Percentiles rank a stretch among this genome's conserved stretches.
These are phyloP conservation scores for Bryconaethiops microstoma DNA, from an alignment of 2,797 vertebrate species.

Conservation along the genomic window DNA sequence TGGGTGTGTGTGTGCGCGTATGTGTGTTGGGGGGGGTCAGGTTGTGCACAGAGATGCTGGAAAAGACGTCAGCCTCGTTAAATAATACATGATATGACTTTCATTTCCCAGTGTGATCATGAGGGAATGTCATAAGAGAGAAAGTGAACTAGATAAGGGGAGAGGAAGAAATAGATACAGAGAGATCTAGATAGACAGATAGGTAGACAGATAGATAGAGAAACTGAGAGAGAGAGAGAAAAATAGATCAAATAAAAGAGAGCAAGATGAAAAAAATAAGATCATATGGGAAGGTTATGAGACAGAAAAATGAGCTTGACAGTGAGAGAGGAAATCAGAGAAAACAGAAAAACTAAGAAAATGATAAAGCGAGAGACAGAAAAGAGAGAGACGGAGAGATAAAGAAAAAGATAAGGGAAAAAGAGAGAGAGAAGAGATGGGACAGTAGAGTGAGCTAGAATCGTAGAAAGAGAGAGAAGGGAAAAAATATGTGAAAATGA, in stretches of 20 bases:
- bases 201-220: neutral
- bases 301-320: too few relatives aligned
- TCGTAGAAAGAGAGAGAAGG: neutral
- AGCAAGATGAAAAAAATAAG: too few relatives aligned
- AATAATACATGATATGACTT: constrained; percentile 7
- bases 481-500: constrained; percentile 17
- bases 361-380: neutral
- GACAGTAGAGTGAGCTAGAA: neutral
- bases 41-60: neutral
- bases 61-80: constrained; percentile 2
- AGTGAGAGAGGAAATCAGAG: too few relatives aligned
- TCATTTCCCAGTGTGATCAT: neutral
- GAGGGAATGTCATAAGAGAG: neutral
- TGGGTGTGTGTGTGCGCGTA: too few relatives aligned
- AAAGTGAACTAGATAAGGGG: neutral
- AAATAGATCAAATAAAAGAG: too few relatives aligned
- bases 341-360: too few relatives aligned
- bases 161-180: neutral
- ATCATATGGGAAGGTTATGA: too few relatives aligned
- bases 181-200: constrained; percentile 2
- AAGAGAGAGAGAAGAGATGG: too few relatives aligned
- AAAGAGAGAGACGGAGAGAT: too few relatives aligned
- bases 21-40: too few relatives aligned
- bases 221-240: neutral
- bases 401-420: too few relatives aligned